Base-by-base conservation (phyloP, 2,797 vertebrate genomes). In the Mastacembelus armatus region DNA sequence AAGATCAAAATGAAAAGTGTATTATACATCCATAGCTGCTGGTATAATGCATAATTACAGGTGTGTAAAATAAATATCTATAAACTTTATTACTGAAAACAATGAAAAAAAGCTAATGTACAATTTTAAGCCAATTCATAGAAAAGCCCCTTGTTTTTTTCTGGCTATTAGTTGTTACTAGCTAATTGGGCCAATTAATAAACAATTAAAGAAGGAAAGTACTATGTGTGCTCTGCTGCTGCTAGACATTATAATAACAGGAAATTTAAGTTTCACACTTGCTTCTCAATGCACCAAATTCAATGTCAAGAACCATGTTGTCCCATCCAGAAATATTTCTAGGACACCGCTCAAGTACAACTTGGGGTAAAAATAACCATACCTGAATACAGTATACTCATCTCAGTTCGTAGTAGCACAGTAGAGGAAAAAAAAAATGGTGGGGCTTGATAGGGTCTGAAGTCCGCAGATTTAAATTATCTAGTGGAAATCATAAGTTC, bases 401-500 rank as follows among this genome's bases (percentile, higher is more conserved):
- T 22, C 19, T 64, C 24, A 49, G 18, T 44, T 51, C n/a, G 11
- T 26, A 29, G 36, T 38, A 45, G 12, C 12, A 55, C 50, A 47
- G 4, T 22, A 52, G 33, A 51, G 56, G 26, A 29, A 29, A 30
- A 35, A 57, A 57, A 49, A 1, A 38, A 62, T 7, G 24, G 14
- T 3, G 18, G 35, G 22, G 18, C 60, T 62, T 59, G 19, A 35
- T 26, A 10, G 15, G 4, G 24, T 38, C 38, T 38, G 43, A 10
- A 55, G 30, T 42, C 57, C 7, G 42, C 22, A 36, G 29, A 38
- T 54, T 47, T 52, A 27, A 63, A 60, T 49, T 29, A 61, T 24
- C 52, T 45, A 40, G 57, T 19, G 15, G 22, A 70, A 57, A 47
- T 16, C 77, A 42, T 66, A 12, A 47, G 54, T 71, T 59, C 10